phyloP scores from a whole-genome alignment of 2,797 vertebrate genomes.

The Notolabrus celidotus region DNA sequence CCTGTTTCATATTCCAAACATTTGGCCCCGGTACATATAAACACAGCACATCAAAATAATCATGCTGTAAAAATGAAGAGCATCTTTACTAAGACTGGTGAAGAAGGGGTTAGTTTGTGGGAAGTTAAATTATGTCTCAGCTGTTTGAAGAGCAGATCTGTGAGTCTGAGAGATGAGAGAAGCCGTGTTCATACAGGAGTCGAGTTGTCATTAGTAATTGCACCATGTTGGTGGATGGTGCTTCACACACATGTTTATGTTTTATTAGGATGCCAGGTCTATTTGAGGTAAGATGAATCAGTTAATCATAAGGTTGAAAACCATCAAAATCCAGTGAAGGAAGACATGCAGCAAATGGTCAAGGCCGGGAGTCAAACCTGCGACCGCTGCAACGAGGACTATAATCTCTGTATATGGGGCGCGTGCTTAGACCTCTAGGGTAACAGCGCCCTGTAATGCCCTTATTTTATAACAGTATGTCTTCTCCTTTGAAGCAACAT shows the following conservation, averaged over 20 bases:
- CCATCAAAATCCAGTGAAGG: constrained; percentile 3
- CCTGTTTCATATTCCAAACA: neutral
- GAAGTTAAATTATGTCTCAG: neutral
- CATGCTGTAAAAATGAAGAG: neutral
- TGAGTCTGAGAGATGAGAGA: neutral
- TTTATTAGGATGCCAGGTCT: neutral
- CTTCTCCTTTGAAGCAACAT: neutral
- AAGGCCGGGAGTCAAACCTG: too few relatives aligned
- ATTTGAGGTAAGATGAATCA: neutral
- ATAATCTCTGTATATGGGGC: too few relatives aligned
- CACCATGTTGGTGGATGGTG: neutral
- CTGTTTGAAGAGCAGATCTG: neutral
- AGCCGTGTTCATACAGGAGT: constrained; percentile 21
- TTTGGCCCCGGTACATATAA: neutral
- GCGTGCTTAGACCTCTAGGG: too few relatives aligned
- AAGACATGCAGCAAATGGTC: too few relatives aligned
- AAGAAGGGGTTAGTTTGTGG: neutral
- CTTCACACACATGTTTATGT: neutral
- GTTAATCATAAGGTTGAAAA: neutral
- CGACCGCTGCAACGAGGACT: too few relatives aligned
- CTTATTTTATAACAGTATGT: neutral
- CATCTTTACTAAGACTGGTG: neutral
- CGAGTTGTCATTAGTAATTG: neutral
- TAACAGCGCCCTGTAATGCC: neutral
- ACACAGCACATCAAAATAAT: too few relatives aligned